A percentile compares a stretch with the other conserved stretches of the same genome.
These are phyloP conservation scores for Melitaea cinxia DNA, from an alignment of 1,140 invertebrate genomes.

Conservation along the genomic window DNA sequence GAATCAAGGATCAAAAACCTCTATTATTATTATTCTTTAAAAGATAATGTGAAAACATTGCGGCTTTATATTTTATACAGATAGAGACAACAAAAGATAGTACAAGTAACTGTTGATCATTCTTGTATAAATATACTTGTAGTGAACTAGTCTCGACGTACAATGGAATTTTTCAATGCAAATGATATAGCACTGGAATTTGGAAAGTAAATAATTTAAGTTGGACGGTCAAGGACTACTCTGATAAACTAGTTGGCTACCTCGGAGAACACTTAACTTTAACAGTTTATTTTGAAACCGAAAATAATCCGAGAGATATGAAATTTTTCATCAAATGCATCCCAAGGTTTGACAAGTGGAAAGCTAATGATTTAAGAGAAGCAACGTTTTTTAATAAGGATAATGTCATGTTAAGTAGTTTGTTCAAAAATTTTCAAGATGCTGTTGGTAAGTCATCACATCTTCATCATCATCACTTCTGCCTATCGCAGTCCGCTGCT, in stretches of 20 bases:
- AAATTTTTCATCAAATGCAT: slow-evolving; percentile 65
- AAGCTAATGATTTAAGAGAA: slow-evolving; percentile 57
- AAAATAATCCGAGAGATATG: slow-evolving; percentile 31
- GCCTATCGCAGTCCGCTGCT: not conserved
- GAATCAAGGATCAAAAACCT: not conserved
- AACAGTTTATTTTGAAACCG: slow-evolving; percentile 37
- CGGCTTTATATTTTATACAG: not conserved
- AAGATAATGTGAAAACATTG: not conserved
- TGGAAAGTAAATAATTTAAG: slow-evolving; percentile 36
- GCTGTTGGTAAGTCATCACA: slow-evolving; percentile 45
- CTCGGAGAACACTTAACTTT: slow-evolving; percentile 66
- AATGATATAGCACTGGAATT: slow-evolving; percentile 51
- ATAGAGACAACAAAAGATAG: not conserved
- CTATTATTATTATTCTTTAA: not conserved
- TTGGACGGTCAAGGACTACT: slow-evolving; percentile 48
- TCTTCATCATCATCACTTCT: not conserved
- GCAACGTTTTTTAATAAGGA: slow-evolving; percentile 65
- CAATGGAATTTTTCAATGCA: slow-evolving; percentile 56
- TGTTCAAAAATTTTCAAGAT: slow-evolving; percentile 56
- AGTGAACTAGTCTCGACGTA: slow-evolving; percentile 1
- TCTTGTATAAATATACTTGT: not conserved
- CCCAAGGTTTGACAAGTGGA: slow-evolving; percentile 54
- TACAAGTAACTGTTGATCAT: not conserved
- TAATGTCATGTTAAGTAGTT: slow-evolving; percentile 53
- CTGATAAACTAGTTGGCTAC: slow-evolving; percentile 56